These are phyloP conservation scores for Masnerella sp. DNA, from an alignment of 2,888 invertebrate species.

Conservation along the genomic window DNA sequence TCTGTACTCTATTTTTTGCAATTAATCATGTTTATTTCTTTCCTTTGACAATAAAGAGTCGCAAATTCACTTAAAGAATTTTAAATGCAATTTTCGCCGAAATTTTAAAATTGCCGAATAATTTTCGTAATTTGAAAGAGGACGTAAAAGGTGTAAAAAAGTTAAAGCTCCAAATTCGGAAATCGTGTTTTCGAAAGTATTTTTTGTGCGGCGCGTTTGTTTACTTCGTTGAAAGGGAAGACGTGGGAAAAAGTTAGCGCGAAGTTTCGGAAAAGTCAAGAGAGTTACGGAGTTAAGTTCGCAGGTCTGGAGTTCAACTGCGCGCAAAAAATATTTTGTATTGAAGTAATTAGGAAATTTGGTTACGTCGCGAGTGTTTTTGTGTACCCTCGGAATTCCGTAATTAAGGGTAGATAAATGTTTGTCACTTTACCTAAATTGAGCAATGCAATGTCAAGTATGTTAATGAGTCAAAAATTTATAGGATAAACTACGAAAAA, in stretches of 20 bases:
- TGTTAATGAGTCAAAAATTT: too few relatives aligned
- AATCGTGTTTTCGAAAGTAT: conserved; percentile 36
- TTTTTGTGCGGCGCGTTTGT: conserved; percentile 32
- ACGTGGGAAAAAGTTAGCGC: conserved; percentile 28
- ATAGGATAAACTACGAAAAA: too few relatives aligned
- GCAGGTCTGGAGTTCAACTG: conserved; percentile 13
- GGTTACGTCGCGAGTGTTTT: conserved; percentile 17
- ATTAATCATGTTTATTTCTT: background rate
- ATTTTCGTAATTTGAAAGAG: background rate
- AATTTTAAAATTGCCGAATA: background rate
- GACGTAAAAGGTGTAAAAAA: background rate
- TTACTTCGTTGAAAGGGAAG: conserved; percentile 29
- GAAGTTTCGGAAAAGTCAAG: conserved; percentile 39
- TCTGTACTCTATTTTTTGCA: background rate
- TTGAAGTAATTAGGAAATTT: conserved; percentile 28
- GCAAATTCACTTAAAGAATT: too few relatives aligned
- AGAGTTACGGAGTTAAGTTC: conserved; percentile 22
- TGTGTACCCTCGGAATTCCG: background rate
- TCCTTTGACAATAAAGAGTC: background rate
- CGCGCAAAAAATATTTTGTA: conserved; percentile 35
- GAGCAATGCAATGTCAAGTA: too few relatives aligned
- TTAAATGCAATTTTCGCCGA: too few relatives aligned
- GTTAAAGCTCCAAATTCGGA: conserved; percentile 11
- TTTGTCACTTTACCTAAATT: background rate
- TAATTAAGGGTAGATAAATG: background rate